phyloP scores from a whole-genome alignment of 1,140 invertebrate species.

The Drosophila pallidifrons region DNA sequence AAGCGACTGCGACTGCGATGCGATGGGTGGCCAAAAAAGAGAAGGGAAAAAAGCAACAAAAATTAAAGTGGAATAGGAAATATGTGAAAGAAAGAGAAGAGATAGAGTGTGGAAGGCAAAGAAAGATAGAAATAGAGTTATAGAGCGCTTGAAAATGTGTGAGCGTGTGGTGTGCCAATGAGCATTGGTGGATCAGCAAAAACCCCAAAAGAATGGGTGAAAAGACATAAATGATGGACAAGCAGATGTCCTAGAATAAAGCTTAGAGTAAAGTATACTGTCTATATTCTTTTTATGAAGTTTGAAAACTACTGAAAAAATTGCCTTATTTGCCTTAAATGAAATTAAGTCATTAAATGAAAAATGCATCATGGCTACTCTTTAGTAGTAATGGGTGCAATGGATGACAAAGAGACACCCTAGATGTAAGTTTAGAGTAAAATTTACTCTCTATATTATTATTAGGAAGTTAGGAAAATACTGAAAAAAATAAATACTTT shows the following conservation, averaged over 20 bases:
- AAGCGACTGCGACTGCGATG: not conserved
- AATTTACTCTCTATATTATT: too few relatives aligned
- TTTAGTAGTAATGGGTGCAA: too few relatives aligned
- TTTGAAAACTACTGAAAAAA: too few relatives aligned
- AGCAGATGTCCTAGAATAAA: not conserved
- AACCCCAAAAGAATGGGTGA: not conserved
- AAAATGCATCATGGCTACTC: too few relatives aligned
- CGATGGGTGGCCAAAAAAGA: not conserved
- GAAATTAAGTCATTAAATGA: too few relatives aligned
- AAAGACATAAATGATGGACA: not conserved
- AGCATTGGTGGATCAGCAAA: slow-evolving; percentile 17
- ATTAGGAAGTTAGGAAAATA: too few relatives aligned
- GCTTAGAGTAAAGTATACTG: not conserved
- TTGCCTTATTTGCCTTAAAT: too few relatives aligned
- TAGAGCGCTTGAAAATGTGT: not conserved
- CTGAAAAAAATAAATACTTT: too few relatives aligned
- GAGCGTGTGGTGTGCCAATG: not conserved
- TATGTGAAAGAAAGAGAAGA: too few relatives aligned
- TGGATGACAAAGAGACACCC: too few relatives aligned
- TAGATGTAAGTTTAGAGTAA: too few relatives aligned
- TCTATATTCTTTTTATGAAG: too few relatives aligned
- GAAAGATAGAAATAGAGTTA: slow-evolving; percentile 8
- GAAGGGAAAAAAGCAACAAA: not conserved
- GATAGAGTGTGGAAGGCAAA: not conserved
- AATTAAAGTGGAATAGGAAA: not conserved